Percentiles rank a stretch among this genome's conserved stretches.
phyloP scores from a whole-genome alignment of 1,140 invertebrate species.

The Anadara kagoshimensis region DNA sequence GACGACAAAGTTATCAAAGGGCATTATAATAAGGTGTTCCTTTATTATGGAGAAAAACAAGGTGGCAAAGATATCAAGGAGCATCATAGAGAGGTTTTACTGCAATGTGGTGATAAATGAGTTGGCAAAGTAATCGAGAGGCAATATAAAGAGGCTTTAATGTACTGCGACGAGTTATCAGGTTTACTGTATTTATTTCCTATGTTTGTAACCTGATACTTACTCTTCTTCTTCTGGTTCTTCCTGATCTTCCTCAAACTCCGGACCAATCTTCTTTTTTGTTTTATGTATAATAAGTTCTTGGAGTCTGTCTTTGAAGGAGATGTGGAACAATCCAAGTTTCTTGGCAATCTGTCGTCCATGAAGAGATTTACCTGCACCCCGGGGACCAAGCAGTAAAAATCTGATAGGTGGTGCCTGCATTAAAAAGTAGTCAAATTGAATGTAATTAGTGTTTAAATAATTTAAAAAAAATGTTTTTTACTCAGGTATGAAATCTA shows the following conservation, averaged over 20 bases:
- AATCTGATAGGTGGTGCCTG: slow-evolving; percentile 70
- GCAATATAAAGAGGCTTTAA: too few species aligned
- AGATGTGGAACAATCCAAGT: slow-evolving; percentile 73
- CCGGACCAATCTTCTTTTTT: slow-evolving; percentile 71
- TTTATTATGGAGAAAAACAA: too few species aligned
- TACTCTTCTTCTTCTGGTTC: slow-evolving; percentile 58
- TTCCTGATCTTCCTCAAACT: slow-evolving; percentile 68
- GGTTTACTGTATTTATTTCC: too few species aligned
- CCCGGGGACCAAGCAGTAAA: slow-evolving; percentile 68
- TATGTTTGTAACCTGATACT: slow-evolving; percentile 5
- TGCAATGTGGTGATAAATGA: too few species aligned
- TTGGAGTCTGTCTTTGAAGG: slow-evolving; percentile 72
- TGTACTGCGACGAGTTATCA: not conserved
- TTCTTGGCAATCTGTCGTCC: slow-evolving; percentile 70
- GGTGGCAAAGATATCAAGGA: too few species aligned
- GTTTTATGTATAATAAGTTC: slow-evolving; percentile 73
- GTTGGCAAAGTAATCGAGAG: too few species aligned
- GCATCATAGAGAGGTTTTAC: too few species aligned
- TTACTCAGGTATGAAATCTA: too few species aligned
- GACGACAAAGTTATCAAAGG: too few species aligned
- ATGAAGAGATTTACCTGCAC: slow-evolving; percentile 72
- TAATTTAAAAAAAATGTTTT: too few species aligned
- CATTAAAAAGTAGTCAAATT: slow-evolving; percentile 4
- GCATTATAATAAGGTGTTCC: too few species aligned
- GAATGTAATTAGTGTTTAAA: too few species aligned